phyloP scores from a whole-genome alignment of 2,888 invertebrate species.

The Harpalus rufipes region DNA sequence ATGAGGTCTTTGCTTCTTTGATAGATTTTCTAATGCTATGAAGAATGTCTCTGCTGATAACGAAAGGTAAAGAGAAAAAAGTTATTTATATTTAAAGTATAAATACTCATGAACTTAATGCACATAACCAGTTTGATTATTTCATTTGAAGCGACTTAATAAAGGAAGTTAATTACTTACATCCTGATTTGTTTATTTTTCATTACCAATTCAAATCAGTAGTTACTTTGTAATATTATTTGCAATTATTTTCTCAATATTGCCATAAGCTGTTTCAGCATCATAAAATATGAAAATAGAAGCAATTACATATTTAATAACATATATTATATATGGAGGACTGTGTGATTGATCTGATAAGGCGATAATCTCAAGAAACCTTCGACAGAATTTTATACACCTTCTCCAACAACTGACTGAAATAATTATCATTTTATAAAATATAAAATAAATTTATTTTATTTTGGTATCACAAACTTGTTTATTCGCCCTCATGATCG shows the following conservation, averaged over 20 bases:
- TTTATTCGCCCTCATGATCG: too few relatives aligned
- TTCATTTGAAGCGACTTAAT: conserved; percentile 38
- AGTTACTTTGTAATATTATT: conserved; percentile 4
- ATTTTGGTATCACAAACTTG: too few relatives aligned
- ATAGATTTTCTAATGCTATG: neutral
- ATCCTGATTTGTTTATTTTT: conserved; percentile 46
- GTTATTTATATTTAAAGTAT: conserved; percentile 11
- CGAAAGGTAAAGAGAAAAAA: neutral
- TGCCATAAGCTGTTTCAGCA: neutral
- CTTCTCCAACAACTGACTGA: too few relatives aligned
- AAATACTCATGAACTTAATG: conserved; percentile 32
- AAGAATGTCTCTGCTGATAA: neutral
- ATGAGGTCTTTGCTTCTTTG: neutral
- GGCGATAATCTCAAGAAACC: neutral
- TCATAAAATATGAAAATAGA: neutral
- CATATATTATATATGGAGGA: neutral
- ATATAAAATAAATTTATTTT: too few relatives aligned
- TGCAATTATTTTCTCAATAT: conserved; percentile 34
- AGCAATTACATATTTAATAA: neutral
- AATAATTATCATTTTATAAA: too few relatives aligned
- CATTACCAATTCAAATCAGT: conserved; percentile 32
- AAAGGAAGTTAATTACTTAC: conserved; percentile 49
- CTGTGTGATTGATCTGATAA: neutral
- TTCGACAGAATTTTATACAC: too few relatives aligned
- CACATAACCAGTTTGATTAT: conserved; percentile 42